These are phyloP conservation scores for Chelidonichthys spinosus DNA, from an alignment of 2,797 vertebrate species.

Conservation along the genomic window DNA sequence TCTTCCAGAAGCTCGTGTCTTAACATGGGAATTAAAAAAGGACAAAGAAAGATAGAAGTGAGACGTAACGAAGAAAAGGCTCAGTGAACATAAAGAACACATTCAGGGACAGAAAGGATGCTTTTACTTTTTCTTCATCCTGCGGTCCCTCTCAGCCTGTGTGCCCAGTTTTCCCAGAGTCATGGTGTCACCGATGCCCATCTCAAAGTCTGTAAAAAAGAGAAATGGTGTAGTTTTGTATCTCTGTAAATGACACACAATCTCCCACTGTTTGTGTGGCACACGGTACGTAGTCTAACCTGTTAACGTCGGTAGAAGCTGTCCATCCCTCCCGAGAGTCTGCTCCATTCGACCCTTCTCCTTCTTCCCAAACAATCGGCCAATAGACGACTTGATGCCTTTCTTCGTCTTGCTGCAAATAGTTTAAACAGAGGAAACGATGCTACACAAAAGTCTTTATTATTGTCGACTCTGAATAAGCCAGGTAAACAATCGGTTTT, in stretches of 20 bases:
- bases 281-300: conserved; percentile 42
- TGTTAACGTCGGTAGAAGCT: conserved; percentile 71
- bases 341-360: conserved; percentile 92
- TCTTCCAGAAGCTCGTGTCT: conserved; percentile 95
- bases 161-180: conserved; percentile 94
- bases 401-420: conserved; percentile 91
- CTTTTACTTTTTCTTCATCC: conserved; percentile 94
- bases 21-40: conserved; percentile 61
- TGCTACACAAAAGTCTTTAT: not conserved
- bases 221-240: conserved; percentile 8
- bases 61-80: not conserved
- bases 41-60: conserved; percentile 11
- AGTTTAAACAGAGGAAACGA: conserved; percentile 2
- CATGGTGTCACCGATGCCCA: conserved; percentile 91
- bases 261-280: not conserved
- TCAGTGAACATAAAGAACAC: not conserved
- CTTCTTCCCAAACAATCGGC: conserved; percentile 96
- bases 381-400: conserved; percentile 96
- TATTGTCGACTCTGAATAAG: conserved; percentile 2
- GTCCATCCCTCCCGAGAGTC: conserved; percentile 87
- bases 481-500: not conserved
- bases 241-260: conserved; percentile 14
- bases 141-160: conserved; percentile 94
- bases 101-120: not conserved
- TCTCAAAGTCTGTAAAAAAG: conserved; percentile 87